phyloP scores from a whole-genome alignment of 2,113 vertebrate genomes.

The Talpa occidentalis region DNA sequence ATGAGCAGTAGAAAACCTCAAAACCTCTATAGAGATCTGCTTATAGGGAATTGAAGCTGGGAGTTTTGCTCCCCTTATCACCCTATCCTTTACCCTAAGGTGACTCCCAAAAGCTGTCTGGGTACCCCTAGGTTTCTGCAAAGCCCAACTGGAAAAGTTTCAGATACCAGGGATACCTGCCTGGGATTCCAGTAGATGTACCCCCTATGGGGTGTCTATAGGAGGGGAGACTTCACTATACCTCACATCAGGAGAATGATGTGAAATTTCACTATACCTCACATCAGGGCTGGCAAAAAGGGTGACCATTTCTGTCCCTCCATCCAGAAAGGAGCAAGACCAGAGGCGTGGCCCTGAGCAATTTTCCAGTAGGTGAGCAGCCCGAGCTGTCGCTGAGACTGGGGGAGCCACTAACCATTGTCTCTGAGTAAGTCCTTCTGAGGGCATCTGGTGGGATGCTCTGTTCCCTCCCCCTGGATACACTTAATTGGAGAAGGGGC shows the following conservation, averaged over 20 bases:
- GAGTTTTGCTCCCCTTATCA: neutral
- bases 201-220: neutral
- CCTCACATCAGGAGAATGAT: rapidly evolving
- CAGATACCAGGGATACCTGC: neutral
- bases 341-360: conserved; percentile 86
- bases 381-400: conserved; percentile 81
- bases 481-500: neutral
- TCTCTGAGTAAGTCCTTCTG: conserved; percentile 88
- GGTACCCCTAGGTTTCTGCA: neutral
- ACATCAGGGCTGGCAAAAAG: neutral
- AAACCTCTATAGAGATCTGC: neutral
- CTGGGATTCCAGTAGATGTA: neutral
- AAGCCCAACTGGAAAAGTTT: neutral
- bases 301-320: neutral
- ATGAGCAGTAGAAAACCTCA: neutral
- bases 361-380: conserved; percentile 83
- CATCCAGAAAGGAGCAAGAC: conserved; percentile 78
- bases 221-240: neutral
- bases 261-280: neutral
- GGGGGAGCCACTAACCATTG: conserved; percentile 88
- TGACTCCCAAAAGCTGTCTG: neutral
- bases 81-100: neutral
- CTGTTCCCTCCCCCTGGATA: neutral
- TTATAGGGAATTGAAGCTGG: neutral
- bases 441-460: neutral